Evolutionary conservation across 2,888 invertebrate species (phyloP).

Genomic region (Perdita meconis): DNA sequence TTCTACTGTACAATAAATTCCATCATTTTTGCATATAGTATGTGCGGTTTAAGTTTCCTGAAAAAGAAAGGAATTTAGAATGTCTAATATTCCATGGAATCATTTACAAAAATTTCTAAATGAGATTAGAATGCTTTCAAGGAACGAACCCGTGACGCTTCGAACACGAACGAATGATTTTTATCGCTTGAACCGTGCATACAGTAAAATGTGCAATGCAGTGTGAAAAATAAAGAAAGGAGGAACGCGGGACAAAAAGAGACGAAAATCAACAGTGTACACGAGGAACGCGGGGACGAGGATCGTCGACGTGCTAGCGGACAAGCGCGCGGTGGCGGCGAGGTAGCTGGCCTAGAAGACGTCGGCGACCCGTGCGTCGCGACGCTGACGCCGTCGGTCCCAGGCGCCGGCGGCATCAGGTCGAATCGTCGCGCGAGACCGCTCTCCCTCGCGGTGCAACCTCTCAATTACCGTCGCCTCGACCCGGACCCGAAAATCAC

Average conservation of each 20-base stretch:
- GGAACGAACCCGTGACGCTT: no score
- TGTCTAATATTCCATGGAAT: no score
- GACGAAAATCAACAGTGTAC: conserved; percentile 76
- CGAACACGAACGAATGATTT: no score
- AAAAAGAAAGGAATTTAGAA: no score
- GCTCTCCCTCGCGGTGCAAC: conserved; percentile 81
- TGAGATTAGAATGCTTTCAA: no score
- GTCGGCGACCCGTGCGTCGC: conserved; percentile 70
- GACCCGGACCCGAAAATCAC: conserved; percentile 74
- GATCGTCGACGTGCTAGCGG: conserved; percentile 64
- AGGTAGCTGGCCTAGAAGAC: conserved; percentile 81
- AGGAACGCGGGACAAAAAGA: conserved; percentile 33
- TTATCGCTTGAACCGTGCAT: no score
- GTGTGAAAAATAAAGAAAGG: neutral
- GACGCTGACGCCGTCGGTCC: conserved; percentile 75
- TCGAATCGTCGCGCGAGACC: conserved; percentile 78
- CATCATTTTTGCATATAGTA: conserved; percentile 1
- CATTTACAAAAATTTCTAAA: no score
- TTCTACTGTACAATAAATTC: neutral
- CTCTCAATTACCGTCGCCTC: conserved; percentile 81
- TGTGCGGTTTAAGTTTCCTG: no score
- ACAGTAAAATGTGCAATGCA: neutral
- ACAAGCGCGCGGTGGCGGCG: conserved; percentile 74
- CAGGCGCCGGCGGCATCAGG: conserved; percentile 68
- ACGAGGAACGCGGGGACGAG: conserved; percentile 80